Conservation (phyloP, 1,140 invertebrate species). For the Steinernema feltiae region DNA sequence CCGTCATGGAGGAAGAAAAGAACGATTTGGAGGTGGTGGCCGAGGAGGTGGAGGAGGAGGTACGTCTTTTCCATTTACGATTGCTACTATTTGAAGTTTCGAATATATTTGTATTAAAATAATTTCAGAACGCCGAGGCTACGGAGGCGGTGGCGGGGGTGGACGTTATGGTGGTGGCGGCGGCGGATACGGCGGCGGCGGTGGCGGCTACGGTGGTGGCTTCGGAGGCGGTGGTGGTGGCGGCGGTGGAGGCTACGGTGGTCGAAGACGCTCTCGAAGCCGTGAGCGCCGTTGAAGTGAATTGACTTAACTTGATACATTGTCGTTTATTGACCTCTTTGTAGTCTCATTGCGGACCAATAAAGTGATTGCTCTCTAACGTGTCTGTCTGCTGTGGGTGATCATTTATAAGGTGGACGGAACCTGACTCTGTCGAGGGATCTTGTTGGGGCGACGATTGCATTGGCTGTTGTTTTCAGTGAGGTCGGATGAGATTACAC, state of each 20-base stretch:
- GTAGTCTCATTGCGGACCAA: not conserved
- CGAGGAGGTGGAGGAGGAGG: constrained; percentile 37
- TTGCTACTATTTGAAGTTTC: no score
- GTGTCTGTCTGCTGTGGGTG: not conserved
- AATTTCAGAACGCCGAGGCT: no score
- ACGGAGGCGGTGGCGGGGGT: constrained; percentile 29
- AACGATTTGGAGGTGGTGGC: not conserved
- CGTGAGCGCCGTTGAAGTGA: not conserved
- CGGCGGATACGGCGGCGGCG: not conserved
- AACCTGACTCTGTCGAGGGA: constrained; percentile 3
- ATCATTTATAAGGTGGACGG: not conserved
- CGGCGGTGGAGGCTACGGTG: not conserved
- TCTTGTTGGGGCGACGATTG: not conserved
- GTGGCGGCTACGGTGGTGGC: not conserved
- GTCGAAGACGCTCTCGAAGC: not conserved
- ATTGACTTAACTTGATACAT: not conserved
- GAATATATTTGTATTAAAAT: no score
- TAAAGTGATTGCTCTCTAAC: not conserved
- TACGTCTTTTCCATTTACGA: no score
- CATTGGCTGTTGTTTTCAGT: not conserved
- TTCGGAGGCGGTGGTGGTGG: not conserved
- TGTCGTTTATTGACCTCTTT: not conserved
- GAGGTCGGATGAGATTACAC: not conserved
- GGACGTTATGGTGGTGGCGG: constrained; percentile 7
- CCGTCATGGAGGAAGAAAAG: constrained; percentile 18